Conservation (phyloP, 2,888 invertebrate genomes). For the Morinoia aosen region DNA sequence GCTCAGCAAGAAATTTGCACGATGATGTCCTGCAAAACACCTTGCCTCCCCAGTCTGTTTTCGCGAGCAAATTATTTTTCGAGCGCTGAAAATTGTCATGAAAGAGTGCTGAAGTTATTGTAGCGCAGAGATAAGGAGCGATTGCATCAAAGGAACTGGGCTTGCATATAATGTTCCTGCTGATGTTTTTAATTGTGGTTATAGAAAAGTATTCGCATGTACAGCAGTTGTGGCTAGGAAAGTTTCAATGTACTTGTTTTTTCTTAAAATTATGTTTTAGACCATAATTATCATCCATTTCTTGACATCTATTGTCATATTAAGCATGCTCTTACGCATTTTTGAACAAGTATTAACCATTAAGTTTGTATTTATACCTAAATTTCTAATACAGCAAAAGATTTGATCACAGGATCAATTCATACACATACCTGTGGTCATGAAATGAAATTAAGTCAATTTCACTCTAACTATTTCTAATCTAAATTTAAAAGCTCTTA, state of each 20-base stretch:
- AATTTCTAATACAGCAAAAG: too few relatives aligned
- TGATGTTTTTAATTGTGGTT: not conserved
- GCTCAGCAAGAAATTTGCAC: not conserved
- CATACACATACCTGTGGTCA: too few relatives aligned
- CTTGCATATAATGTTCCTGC: not conserved
- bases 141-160: not conserved
- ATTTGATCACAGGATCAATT: too few relatives aligned
- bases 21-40: constrained; percentile 17
- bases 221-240: not conserved
- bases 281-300: too few relatives aligned
- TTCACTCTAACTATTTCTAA: too few relatives aligned
- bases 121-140: not conserved
- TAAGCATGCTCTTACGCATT: too few relatives aligned
- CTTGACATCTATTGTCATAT: too few relatives aligned
- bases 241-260: not conserved
- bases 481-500: too few relatives aligned
- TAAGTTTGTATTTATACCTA: too few relatives aligned
- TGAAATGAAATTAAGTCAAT: too few relatives aligned
- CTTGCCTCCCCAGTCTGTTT: not conserved
- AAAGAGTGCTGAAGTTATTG: not conserved
- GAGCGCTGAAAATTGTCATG: not conserved
- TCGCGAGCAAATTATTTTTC: not conserved
- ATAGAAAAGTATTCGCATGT: not conserved
- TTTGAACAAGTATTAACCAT: too few relatives aligned
- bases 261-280: too few relatives aligned